Percentiles rank a stretch among this genome's conserved stretches.
Evolutionary conservation across 2,113 vertebrate genomes (phyloP).

Genomic region (Dryoscopus gambensis): DNA sequence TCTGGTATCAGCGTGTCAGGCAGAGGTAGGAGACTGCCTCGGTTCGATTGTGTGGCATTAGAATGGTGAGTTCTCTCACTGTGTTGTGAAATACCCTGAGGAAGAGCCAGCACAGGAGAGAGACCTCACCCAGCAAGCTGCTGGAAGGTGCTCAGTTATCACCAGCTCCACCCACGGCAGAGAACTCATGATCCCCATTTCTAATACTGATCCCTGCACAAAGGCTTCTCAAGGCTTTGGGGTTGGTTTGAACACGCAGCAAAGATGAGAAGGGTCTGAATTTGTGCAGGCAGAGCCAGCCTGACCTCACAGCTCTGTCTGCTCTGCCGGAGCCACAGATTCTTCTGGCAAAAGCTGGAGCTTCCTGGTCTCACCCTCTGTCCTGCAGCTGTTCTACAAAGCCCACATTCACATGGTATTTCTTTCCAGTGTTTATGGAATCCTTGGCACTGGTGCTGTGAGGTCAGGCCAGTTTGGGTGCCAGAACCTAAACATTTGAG

Average conservation of each 20-base stretch:
- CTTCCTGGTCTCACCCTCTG: neutral
- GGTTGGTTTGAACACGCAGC: neutral
- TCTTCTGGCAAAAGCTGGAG: neutral
- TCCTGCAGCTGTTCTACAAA: neutral
- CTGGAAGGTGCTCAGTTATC: neutral
- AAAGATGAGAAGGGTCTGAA: neutral
- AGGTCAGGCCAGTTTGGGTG: neutral
- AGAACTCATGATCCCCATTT: neutral
- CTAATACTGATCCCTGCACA: accelerated
- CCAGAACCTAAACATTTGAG: neutral
- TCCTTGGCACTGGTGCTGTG: neutral
- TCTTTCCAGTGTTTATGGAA: neutral
- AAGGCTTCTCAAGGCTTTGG: neutral
- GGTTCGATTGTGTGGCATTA: neutral
- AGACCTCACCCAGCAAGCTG: neutral
- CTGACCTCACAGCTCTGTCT: neutral
- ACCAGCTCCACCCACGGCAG: neutral
- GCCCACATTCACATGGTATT: neutral
- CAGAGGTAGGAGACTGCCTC: neutral
- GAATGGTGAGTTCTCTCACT: neutral
- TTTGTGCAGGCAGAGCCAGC: neutral
- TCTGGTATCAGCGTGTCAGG: accelerated
- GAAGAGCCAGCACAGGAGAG: neutral
- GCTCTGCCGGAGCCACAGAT: neutral
- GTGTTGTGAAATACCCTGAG: neutral